phyloP scores from a whole-genome alignment of 92 coral and sea anemone genomes.

The Pocillopora grandis region DNA sequence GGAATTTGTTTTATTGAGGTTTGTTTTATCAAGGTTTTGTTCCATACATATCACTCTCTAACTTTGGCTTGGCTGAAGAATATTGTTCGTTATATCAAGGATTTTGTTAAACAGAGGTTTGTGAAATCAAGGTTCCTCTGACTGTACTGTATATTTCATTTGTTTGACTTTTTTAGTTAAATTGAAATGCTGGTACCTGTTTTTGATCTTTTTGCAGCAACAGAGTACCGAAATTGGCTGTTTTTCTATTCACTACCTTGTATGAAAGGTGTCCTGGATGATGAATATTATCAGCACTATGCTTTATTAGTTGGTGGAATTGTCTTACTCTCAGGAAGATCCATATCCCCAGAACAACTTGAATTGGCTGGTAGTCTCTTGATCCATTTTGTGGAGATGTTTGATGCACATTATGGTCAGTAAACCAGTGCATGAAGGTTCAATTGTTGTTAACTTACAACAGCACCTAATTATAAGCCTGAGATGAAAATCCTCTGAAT shows the following conservation, averaged over 20 bases:
- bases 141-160: not conserved
- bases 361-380: conserved; percentile 31
- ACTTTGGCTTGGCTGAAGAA: too few relatives aligned
- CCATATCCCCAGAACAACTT: conserved; percentile 24
- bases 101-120: too few relatives aligned
- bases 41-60: too few relatives aligned
- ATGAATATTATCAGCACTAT: conserved; percentile 50
- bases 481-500: conserved; percentile 47
- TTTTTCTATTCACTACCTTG: conserved; percentile 52
- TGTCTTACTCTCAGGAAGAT: conserved; percentile 19
- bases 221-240: conserved; percentile 54
- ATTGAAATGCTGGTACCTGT: not conserved
- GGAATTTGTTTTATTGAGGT: too few relatives aligned
- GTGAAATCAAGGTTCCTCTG: not conserved
- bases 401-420: conserved; percentile 51
- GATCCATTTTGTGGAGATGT: conserved; percentile 47
- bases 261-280: conserved; percentile 44
- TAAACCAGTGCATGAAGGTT: not conserved
- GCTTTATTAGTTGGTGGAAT: conserved; percentile 55
- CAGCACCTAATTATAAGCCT: conserved; percentile 28
- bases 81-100: too few relatives aligned
- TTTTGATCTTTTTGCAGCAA: conserved; percentile 22
- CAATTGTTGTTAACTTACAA: not conserved
- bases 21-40: too few relatives aligned
- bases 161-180: not conserved